These are phyloP conservation scores for Phortica variegata DNA, from an alignment of 1,140 invertebrate genomes.

Conservation along the genomic window DNA sequence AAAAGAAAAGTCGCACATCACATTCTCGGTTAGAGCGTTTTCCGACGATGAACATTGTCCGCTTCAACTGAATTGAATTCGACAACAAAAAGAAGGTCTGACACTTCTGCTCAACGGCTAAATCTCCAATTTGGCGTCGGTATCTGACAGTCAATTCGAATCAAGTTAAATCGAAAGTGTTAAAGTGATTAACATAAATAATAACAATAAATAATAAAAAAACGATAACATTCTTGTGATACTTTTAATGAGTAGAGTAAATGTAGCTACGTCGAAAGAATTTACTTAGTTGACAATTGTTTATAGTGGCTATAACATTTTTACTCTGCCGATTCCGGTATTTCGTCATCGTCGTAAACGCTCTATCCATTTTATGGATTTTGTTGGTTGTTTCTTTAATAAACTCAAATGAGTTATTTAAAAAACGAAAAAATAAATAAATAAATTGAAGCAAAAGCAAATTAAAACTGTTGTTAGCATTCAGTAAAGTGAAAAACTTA, in stretches of 20 bases:
- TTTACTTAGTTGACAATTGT: no score
- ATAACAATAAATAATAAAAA: conserved; percentile 23
- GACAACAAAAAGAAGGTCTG: not conserved
- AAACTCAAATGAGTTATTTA: no score
- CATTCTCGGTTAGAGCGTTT: conserved; percentile 47
- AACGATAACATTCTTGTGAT: conserved; percentile 19
- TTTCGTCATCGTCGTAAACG: no score
- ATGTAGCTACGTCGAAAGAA: no score
- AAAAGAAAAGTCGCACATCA: conserved; percentile 51
- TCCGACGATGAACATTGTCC: conserved; percentile 40
- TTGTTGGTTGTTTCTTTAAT: no score
- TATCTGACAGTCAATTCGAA: conserved; percentile 35
- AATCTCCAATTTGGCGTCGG: conserved; percentile 27
- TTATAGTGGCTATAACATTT: conserved; percentile 12
- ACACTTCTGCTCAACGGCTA: conserved; percentile 21
- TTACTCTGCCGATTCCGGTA: not conserved
- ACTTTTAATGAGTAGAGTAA: no score
- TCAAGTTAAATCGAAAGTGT: conserved; percentile 45
- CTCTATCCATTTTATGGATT: no score
- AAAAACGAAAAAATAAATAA: no score
- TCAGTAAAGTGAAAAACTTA: no score
- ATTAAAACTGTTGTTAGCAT: no score
- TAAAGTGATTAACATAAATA: conserved; percentile 47
- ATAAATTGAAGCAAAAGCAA: no score
- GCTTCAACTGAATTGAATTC: no score